These are phyloP conservation scores for Symphodus melops DNA, from an alignment of 2,113 vertebrate genomes.

Conservation along the genomic window DNA sequence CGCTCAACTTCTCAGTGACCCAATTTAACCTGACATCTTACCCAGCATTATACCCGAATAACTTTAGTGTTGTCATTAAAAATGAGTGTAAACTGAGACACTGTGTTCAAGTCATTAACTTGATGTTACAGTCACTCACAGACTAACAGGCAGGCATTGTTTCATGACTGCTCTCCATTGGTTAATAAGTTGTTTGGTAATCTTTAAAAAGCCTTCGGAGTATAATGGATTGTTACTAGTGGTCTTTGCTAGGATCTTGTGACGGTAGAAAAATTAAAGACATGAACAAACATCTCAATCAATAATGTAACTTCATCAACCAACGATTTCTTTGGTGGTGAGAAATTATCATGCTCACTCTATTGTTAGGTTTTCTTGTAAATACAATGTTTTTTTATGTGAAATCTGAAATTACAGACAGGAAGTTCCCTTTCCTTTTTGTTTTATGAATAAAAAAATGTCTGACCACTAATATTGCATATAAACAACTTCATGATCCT, in stretches of 20 bases:
- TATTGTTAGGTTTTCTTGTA: neutral
- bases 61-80: neutral
- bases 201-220: neutral
- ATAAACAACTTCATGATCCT: constrained; percentile 8
- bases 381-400: neutral
- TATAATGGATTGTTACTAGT: neutral
- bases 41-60: neutral
- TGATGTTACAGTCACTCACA: neutral
- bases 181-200: neutral
- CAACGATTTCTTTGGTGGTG: neutral
- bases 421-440: neutral
- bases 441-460: too few species aligned
- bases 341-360: neutral
- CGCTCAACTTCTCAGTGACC: constrained; percentile 2
- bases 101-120: neutral
- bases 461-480: too few species aligned
- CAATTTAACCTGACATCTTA: constrained; percentile 10
- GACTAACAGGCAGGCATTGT: neutral
- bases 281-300: neutral
- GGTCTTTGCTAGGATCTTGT: neutral
- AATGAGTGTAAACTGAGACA: neutral
- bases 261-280: neutral
- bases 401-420: neutral
- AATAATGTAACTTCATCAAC: neutral
- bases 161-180: neutral